Percentiles rank a stretch among this genome's conserved stretches.
These are phyloP conservation scores for Ophion ventricosus DNA, from an alignment of 2,888 invertebrate species.

Conservation along the genomic window DNA sequence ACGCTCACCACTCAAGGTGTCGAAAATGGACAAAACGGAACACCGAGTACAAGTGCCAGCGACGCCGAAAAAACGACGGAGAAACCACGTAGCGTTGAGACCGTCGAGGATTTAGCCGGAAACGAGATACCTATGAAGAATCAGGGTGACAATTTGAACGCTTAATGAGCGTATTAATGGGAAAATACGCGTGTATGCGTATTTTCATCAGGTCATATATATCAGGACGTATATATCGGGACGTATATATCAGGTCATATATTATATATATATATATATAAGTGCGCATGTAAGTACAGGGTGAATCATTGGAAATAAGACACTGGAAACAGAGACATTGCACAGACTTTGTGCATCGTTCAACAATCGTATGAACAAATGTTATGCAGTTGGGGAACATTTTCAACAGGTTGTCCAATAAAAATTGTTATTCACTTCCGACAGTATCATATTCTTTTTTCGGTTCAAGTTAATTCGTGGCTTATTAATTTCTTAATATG, in stretches of 20 bases:
- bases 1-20: conserved; percentile 53
- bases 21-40: background rate
- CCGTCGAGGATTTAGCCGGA: conserved; percentile 79
- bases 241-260: too few relatives aligned
- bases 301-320: background rate
- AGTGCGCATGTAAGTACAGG: background rate
- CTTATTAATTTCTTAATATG: too few relatives aligned
- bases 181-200: background rate
- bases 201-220: too few relatives aligned
- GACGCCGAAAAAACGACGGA: conserved; percentile 67
- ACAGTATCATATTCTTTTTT: too few relatives aligned
- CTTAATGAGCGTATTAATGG: conserved; percentile 66
- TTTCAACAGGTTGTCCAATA: background rate
- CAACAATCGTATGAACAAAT: background rate
- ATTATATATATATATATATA: conserved; percentile 6
- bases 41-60: conserved; percentile 21
- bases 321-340: background rate
- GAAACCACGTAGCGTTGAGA: conserved; percentile 76
- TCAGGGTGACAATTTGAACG: conserved; percentile 72
- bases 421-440: background rate
- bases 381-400: background rate
- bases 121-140: conserved; percentile 79
- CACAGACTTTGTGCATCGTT: background rate
- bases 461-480: too few relatives aligned
- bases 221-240: too few relatives aligned